phyloP scores from a whole-genome alignment of 2,797 vertebrate species.

The Trematomus bernacchii region DNA sequence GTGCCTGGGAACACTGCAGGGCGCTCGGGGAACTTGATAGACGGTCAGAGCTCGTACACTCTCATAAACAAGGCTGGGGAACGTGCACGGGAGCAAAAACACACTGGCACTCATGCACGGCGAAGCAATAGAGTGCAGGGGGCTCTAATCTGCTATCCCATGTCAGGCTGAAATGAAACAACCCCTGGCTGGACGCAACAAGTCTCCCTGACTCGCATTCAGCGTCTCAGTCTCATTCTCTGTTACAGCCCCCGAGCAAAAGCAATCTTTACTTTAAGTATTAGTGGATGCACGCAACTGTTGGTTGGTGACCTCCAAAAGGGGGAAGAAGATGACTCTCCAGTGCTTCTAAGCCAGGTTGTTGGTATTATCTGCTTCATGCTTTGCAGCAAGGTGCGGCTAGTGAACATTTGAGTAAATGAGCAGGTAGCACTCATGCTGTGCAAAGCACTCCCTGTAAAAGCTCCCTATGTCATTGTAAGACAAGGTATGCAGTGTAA shows the following conservation, averaged over 20 bases:
- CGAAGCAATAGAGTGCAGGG: constrained; percentile 29
- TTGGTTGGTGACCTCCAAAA: constrained; percentile 47
- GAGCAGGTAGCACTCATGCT: neutral
- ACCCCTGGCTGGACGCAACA: constrained; percentile 64
- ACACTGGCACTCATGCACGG: neutral
- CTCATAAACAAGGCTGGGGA: constrained; percentile 45
- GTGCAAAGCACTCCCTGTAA: constrained; percentile 9
- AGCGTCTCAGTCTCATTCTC: constrained; percentile 18
- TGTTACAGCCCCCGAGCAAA: constrained; percentile 36
- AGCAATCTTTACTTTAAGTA: constrained; percentile 31
- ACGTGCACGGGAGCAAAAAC: neutral
- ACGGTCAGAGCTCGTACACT: constrained; percentile 20
- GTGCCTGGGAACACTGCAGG: constrained; percentile 67
- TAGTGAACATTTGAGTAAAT: constrained; percentile 14
- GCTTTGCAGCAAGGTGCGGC: neutral
- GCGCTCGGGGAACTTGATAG: constrained; percentile 40
- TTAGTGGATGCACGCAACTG: constrained; percentile 33
- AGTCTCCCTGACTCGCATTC: constrained; percentile 47
- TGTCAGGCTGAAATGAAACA: constrained; percentile 66
- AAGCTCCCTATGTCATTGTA: constrained; percentile 26
- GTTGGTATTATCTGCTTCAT: neutral
- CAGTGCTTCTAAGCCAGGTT: neutral
- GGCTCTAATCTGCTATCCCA: constrained; percentile 62
- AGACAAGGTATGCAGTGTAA: constrained; percentile 4
- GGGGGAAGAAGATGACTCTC: neutral